These are phyloP conservation scores for Acleris literana DNA, from an alignment of 2,888 invertebrate species.

Conservation along the genomic window DNA sequence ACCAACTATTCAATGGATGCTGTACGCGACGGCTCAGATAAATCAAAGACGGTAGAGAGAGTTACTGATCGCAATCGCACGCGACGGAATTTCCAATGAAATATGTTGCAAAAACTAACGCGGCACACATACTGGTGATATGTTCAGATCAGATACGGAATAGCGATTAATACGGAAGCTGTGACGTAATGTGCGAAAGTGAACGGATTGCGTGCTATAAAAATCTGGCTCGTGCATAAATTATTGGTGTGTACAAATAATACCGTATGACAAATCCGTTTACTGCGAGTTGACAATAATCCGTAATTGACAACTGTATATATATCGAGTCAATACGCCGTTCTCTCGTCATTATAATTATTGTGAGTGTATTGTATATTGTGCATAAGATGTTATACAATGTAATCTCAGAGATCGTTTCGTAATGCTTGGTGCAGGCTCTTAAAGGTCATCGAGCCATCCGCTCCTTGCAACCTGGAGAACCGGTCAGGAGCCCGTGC, in stretches of 20 bases:
- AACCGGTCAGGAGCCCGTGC: conserved; percentile 28
- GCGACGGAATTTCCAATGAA: conserved; percentile 74
- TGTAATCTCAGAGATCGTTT: conserved; percentile 13
- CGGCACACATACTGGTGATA: conserved; percentile 39
- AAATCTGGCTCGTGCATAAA: conserved; percentile 29
- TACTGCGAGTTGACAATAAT: conserved; percentile 11
- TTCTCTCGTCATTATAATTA: conserved; percentile 10
- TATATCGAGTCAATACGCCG: neutral
- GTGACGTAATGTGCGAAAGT: conserved; percentile 64
- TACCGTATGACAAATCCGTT: neutral
- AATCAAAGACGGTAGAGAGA: conserved; percentile 55
- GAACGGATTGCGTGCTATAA: conserved; percentile 54
- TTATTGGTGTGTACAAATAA: conserved; percentile 7
- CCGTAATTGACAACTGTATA: neutral
- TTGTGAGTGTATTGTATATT: conserved; percentile 17
- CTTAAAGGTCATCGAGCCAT: conserved; percentile 35
- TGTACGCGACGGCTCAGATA: conserved; percentile 42
- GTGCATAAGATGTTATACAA: conserved; percentile 24
- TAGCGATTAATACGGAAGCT: conserved; percentile 55
- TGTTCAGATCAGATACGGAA: conserved; percentile 51
- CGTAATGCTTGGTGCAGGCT: conserved; percentile 22
- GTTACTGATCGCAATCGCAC: conserved; percentile 53
- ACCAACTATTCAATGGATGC: conserved; percentile 49
- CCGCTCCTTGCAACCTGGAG: conserved; percentile 29
- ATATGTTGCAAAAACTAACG: conserved; percentile 58